Evolutionary conservation across 2,113 vertebrate species (phyloP).

Genomic region (Pelecanoides urinatrix): DNA sequence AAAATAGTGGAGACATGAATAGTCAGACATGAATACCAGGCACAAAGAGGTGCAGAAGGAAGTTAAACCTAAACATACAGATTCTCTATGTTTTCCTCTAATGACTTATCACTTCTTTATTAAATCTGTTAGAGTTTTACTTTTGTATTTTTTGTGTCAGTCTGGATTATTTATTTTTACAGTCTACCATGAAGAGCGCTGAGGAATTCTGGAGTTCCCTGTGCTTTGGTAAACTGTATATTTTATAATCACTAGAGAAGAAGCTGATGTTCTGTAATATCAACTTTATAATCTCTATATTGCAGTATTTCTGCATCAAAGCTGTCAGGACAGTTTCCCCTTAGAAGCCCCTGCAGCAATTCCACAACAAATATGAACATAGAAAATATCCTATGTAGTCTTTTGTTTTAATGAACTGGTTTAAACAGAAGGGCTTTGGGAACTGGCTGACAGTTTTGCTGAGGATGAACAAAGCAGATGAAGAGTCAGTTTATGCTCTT

Average conservation of each 20-base stretch:
- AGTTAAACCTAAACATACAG: not conserved
- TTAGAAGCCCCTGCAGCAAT: not conserved
- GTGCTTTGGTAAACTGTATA: not conserved
- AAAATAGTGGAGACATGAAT: not conserved
- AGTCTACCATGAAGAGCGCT: not conserved
- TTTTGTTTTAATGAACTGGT: not conserved
- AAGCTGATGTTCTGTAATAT: not conserved
- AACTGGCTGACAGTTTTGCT: not conserved
- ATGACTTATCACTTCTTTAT: not conserved
- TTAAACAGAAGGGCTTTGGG: not conserved
- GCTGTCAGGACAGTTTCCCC: not conserved
- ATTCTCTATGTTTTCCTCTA: not conserved
- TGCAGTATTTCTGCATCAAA: not conserved
- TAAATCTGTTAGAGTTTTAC: not conserved
- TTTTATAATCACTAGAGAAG: constrained; percentile 11
- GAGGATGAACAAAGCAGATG: not conserved
- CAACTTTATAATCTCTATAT: not conserved
- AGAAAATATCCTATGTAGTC: not conserved
- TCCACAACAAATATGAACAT: not conserved
- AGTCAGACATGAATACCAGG: not conserved
- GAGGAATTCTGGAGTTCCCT: not conserved
- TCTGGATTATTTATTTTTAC: not conserved
- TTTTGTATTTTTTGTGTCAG: not conserved
- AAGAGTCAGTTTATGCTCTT: not conserved
- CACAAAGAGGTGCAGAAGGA: not conserved